Evolutionary conservation across 2,797 vertebrate species (phyloP).

Genomic region (Etheostoma perlongum): DNA sequence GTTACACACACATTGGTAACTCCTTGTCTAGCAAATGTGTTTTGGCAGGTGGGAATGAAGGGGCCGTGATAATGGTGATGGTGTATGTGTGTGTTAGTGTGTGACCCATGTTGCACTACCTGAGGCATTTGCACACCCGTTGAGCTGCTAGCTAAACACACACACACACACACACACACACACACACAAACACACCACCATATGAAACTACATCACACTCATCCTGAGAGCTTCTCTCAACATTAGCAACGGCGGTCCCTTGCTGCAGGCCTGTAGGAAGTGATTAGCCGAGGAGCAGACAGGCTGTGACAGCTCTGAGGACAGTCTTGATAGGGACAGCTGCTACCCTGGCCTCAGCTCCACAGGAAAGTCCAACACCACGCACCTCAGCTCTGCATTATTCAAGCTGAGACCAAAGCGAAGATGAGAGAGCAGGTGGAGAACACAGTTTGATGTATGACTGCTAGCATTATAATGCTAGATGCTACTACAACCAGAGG

Average conservation of each 20-base stretch:
- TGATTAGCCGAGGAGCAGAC: constrained; percentile 80
- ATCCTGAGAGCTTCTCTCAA: constrained; percentile 37
- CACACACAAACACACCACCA: constrained; percentile 17
- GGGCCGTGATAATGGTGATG: constrained; percentile 41
- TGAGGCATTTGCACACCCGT: constrained; percentile 60
- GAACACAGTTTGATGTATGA: constrained; percentile 29
- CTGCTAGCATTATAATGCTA: neutral
- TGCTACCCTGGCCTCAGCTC: constrained; percentile 76
- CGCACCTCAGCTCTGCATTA: constrained; percentile 68
- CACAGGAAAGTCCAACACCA: constrained; percentile 63
- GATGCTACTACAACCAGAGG: neutral
- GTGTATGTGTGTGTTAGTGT: constrained; percentile 33
- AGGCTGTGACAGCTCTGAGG: constrained; percentile 78
- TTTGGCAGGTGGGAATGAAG: constrained; percentile 73
- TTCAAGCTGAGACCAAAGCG: constrained; percentile 50
- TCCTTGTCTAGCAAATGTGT: constrained; percentile 66
- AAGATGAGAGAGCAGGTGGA: constrained; percentile 27
- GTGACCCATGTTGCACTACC: constrained; percentile 61
- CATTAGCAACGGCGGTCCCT: constrained; percentile 62
- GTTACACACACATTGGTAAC: constrained; percentile 64
- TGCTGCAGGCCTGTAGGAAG: constrained; percentile 76
- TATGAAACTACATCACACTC: constrained; percentile 43
- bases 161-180: neutral
- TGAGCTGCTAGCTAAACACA: constrained; percentile 55
- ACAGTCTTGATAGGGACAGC: constrained; percentile 82